Base-by-base conservation (phyloP, 1,140 invertebrate genomes). In the Drosophila kanapiae region DNA sequence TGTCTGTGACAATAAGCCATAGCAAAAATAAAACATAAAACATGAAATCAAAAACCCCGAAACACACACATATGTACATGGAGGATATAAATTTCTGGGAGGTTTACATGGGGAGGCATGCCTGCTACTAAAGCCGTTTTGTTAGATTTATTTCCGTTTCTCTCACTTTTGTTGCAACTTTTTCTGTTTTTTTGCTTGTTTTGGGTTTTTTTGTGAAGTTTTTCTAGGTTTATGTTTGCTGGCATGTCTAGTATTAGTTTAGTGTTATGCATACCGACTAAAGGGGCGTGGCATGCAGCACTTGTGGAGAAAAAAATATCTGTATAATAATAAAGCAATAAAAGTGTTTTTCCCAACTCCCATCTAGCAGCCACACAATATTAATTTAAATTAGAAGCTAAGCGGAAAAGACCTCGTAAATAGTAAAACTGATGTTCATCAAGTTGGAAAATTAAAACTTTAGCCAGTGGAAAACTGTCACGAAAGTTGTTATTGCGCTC, bases 81-180 rank as follows among this genome's bases (percentile, higher is more conserved):
- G 37, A 37, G 37, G 47, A 53, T 45, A 70, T 54, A 70, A 51
- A 67, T 68, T 70, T 70, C 23, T 33, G 61, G 31, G 35, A 29
- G 38, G 33, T 49, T 72, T 75, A 1, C 14, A 23, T 23, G 16
- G 48, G 58, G 37, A 42, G 59, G 40, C 43, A 69, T 79, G 8
- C 18, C 38, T 75, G 70, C 63, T 86, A 53, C 75, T 75, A 88
- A 78, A 83, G 68, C 84, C 80, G 72, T 87, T 87, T 87, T 88
- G 84, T 87, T 88, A 88, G 84, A 87, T 87, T 87, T 88, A 87
- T 87, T 87, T 87, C 69, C 80, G 62, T 57, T 88, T 88, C 78
- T 62, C 71, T 45, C 84, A 83, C 77, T 83, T 87, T 87, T 78
- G 72, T 65, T 83, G 80, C 68, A 80, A 87, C 80, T 83, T 87